Base-by-base conservation (phyloP, 2,797 vertebrate species). In the Dicrostonyx torquatus region DNA sequence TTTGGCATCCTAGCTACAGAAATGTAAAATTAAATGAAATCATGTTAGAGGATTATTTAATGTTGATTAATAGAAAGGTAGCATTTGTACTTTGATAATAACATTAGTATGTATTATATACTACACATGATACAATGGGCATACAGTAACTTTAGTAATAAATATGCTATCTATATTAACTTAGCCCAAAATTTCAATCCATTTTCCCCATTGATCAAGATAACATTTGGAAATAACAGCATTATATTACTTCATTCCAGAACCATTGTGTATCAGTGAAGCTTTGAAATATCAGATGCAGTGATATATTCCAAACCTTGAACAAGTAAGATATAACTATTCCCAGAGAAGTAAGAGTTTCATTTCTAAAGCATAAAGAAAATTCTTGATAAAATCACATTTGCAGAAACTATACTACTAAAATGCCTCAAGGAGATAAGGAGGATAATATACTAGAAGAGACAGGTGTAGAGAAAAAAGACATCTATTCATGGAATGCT, bases 351-450 rank as follows among this genome's bases (percentile, higher is more conserved):
- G 86, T 76, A 50, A 89, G n/a, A 92, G n/a, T 90, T 96, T 92
- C 66, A 93, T 87, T 48, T 91, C 40, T 64, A 93, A 94, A 88
- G 31, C 17, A 88, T 62, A 82, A 91, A 90, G 43, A 24, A 94
- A 94, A 87, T 24, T 53, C 70, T 79, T 94, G 92, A 95, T 83
- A 95, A 93, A 96, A 86, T 94, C 79, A 18, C 82, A 15, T 94
- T 95, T 90, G 17, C 43, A 96, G 66, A 95, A 94, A 93, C 48
- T 75, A n/a, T 62, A 73, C 45, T 75, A 87, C 29, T 72, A 79
- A 93, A 87, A 94, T 85, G n/a, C 82, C 90, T 94, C 89, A 90
- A 87, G 86, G 55, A 95, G 66, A 85, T 94, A 91, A 95, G 83
- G 78, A 87, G 34, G 90, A 78, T 92, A 80, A 91, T 55, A 95